Evolutionary conservation across 2,888 invertebrate genomes (phyloP), one percentile per base, ranked within the genome.

Genomic region (Cantharis lateralis): DNA sequence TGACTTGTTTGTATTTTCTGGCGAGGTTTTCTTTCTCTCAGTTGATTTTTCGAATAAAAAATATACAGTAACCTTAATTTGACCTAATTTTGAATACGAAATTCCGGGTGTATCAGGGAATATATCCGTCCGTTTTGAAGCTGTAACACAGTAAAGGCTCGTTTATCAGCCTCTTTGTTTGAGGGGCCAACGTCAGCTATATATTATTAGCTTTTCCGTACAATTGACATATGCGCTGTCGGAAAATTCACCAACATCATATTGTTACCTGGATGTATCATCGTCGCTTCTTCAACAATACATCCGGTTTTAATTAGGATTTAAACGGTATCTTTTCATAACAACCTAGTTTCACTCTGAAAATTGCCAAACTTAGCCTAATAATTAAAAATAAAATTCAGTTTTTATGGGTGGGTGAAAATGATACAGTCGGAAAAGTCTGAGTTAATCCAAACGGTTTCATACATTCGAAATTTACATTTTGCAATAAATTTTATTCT

Each of bases 161-260:
- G 76, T 76, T 76, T 76, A 76, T 76, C 76, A 72, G 73, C 62
- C 73, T 70, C 76, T 76, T 76, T 76, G 76, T 76, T 76, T 76
- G 76, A 61, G 70, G 71, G n/a, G 70, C 68, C 73, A 76, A 76
- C 76, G 70, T 70, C 70, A 20, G 70, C 70, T 73, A 76, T 72
- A 76, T 70, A 73, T 76, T 76, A 76, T 63, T 63, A 18, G 70
- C 66, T 72, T 73, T 66, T 76, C 70, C 73, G 72, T 63, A 61
- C 61, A 69, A 76, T 76, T 76, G 76, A 76, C 70, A 73, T 73
- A 62, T 28, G 26, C 74, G 69, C 48, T 70, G 72, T 72, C 70
- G 48, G 76, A 76, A 76, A 73, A 76, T 76, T 76, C 70, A 70
- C 76, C 70, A 76, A 76, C 76, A 66, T 76, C 70, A 72, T 72